Evolutionary conservation across 2,888 invertebrate species (phyloP).

Genomic region (Drosophila fungiperda): DNA sequence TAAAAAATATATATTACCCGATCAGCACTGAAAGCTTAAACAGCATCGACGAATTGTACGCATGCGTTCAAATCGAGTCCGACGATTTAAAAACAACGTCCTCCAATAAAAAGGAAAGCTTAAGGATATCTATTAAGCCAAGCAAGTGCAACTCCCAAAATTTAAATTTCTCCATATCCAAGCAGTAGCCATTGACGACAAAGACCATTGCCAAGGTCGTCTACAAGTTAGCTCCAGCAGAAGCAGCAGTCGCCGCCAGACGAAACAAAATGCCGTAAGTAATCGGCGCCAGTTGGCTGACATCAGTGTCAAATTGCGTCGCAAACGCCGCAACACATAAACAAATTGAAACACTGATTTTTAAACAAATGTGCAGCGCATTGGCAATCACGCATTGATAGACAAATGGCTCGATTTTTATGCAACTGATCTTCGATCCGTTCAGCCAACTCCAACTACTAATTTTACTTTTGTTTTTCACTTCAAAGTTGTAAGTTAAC

Average conservation of each 20-base stretch:
- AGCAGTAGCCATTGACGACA: constrained; percentile 2
- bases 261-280: constrained; percentile 29
- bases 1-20: constrained; percentile 19
- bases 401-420: neutral
- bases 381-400: constrained; percentile 18
- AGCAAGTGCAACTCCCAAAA: neutral
- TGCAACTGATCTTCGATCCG: neutral
- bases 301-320: constrained; percentile 22
- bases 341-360: constrained; percentile 28
- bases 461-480: neutral
- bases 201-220: constrained; percentile 19
- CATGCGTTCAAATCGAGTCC: constrained; percentile 2
- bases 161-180: neutral
- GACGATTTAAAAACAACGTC: constrained; percentile 4
- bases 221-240: constrained; percentile 1
- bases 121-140: neutral
- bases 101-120: constrained; percentile 22
- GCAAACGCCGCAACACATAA: constrained; percentile 28
- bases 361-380: constrained; percentile 40
- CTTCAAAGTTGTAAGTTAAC: neutral
- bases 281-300: constrained; percentile 1
- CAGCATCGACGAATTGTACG: constrained; percentile 1
- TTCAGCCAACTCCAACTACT: neutral
- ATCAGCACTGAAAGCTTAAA: constrained; percentile 17
- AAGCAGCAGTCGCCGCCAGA: neutral